These are phyloP conservation scores for Sebastes baramenuke DNA, from an alignment of 2,797 vertebrate genomes.

Conservation along the genomic window DNA sequence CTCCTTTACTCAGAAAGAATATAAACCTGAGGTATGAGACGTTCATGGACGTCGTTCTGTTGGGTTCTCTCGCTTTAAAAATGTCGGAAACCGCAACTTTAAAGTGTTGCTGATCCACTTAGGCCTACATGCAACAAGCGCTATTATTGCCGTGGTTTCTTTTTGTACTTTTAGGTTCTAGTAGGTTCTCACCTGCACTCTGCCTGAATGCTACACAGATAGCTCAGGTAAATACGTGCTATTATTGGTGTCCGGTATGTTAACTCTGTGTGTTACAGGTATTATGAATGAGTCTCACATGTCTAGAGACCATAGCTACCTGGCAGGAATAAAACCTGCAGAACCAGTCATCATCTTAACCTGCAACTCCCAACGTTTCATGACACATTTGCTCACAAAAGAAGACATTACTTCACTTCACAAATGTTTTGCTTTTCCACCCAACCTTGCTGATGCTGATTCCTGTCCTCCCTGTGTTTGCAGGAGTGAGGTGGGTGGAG, in stretches of 20 bases:
- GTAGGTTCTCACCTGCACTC: neutral
- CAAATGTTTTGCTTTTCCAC: neutral
- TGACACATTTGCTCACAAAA: neutral
- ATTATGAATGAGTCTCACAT: conserved; percentile 9
- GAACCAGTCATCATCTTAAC: neutral
- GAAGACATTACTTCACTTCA: neutral
- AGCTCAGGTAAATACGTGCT: neutral
- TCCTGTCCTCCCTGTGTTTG: conserved; percentile 1
- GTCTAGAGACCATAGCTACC: neutral
- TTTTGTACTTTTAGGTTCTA: neutral
- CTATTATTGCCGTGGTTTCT: neutral
- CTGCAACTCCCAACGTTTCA: neutral
- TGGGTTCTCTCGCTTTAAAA: neutral
- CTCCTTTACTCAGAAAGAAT: neutral
- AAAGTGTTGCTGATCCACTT: conserved; percentile 17
- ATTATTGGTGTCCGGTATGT: neutral
- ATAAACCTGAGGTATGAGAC: neutral
- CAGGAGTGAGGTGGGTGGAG: conserved; percentile 50
- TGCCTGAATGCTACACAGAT: neutral
- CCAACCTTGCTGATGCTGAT: neutral
- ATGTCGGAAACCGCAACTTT: neutral
- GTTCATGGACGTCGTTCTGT: accelerated
- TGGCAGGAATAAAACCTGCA: neutral
- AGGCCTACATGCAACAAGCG: conserved; percentile 5
- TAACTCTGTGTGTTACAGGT: neutral